Percentiles rank a stretch among this genome's conserved stretches.
Conservation (phyloP, 2,888 invertebrate genomes). For the Asteroscopus sphinx region DNA sequence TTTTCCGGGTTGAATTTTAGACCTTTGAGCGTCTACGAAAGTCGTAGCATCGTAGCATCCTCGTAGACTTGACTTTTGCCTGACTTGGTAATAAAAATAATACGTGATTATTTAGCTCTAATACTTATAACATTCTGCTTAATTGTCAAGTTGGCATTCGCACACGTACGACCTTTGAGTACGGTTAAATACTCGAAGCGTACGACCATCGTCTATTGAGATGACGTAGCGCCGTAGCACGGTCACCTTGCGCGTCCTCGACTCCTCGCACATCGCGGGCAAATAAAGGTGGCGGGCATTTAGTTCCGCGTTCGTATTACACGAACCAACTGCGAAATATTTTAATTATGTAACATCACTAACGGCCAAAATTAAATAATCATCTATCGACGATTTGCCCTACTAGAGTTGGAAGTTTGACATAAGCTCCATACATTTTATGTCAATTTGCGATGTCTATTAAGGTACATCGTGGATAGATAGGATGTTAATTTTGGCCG, state of each 20-base stretch:
- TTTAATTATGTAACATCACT: constrained; percentile 56
- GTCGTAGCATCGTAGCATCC: constrained; percentile 4
- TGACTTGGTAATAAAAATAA: constrained; percentile 21
- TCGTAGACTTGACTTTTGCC: constrained; percentile 1
- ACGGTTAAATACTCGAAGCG: no score
- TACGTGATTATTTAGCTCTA: constrained; percentile 29
- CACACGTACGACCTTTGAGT: no score
- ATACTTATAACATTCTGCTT: constrained; percentile 41
- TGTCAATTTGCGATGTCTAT: no score
- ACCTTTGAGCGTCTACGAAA: not conserved
- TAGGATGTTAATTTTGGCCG: no score
- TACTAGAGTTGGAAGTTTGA: no score
- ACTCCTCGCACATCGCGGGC: constrained; percentile 84
- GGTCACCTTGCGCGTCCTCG: constrained; percentile 86
- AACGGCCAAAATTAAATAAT: no score
- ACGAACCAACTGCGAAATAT: constrained; percentile 59
- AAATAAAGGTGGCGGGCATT: constrained; percentile 80
- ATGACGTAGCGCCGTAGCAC: constrained; percentile 60
- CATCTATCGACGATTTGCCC: no score
- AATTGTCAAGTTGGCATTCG: constrained; percentile 44
- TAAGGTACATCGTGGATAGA: no score
- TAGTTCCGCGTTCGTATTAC: constrained; percentile 79
- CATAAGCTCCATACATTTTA: no score
- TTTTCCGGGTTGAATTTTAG: constrained; percentile 19
- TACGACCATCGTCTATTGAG: constrained; percentile 51